A percentile compares a stretch with the other conserved stretches of the same genome.
These are phyloP conservation scores for Pachliopta kotzebuea DNA, from an alignment of 2,888 invertebrate genomes.

Conservation along the genomic window DNA sequence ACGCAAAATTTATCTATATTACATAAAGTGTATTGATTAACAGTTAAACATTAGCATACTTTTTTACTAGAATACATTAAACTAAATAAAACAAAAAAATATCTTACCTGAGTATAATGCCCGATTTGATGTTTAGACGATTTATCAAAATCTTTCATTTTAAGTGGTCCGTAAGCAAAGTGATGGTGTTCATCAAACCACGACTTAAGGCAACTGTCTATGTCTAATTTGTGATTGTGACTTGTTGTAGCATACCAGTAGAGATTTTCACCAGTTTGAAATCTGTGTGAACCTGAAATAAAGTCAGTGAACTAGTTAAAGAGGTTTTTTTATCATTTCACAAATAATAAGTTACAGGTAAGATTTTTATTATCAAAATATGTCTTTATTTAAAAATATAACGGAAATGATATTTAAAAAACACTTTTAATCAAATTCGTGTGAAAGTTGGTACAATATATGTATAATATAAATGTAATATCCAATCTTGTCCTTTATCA, in stretches of 20 bases:
- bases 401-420: background rate
- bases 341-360: background rate
- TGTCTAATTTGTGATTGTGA: slow-evolving; percentile 39
- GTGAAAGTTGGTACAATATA: no score
- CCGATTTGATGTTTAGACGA: slow-evolving; percentile 45
- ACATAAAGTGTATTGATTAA: no score
- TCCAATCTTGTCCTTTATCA: no score
- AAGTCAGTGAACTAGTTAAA: background rate
- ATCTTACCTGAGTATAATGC: slow-evolving; percentile 67
- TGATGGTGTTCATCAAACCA: slow-evolving; percentile 63
- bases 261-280: slow-evolving; percentile 61
- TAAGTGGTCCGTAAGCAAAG: slow-evolving; percentile 47
- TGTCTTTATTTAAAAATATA: background rate
- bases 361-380: no score
- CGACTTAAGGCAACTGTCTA: slow-evolving; percentile 40
- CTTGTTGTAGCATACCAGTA: slow-evolving; percentile 48
- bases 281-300: slow-evolving; percentile 56
- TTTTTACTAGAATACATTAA: background rate
- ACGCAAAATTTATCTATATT: no score
- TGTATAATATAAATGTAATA: no score
- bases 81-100: background rate
- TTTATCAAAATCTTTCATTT: slow-evolving; percentile 41
- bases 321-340: background rate
- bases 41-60: no score
- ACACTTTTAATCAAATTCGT: no score